Conservation (phyloP, 2,797 vertebrate genomes). For the Eulemur rubriventer region DNA sequence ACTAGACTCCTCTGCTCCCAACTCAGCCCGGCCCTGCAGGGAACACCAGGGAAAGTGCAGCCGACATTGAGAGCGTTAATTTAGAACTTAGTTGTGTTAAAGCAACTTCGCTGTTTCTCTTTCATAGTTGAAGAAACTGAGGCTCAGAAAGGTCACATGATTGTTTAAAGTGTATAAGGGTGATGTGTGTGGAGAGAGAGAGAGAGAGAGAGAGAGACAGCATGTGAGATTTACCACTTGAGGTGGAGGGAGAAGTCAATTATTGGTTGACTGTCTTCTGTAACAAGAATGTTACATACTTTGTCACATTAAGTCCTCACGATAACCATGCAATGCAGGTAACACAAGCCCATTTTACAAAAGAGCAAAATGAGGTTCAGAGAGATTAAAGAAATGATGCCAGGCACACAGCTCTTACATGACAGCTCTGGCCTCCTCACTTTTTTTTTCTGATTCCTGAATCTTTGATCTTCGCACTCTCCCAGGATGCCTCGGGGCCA, state of each 20-base stretch:
- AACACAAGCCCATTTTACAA: neutral
- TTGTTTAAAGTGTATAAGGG: neutral
- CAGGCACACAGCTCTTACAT: neutral
- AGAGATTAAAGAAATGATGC: neutral
- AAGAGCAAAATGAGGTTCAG: neutral
- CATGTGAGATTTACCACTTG: neutral
- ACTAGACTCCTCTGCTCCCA: neutral
- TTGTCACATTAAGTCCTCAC: neutral
- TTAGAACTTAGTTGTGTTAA: neutral
- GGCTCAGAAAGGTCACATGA: neutral
- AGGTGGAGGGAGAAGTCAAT: neutral
- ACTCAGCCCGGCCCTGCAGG: neutral
- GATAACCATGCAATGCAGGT: neutral
- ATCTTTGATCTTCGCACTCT: neutral
- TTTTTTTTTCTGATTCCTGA: neutral
- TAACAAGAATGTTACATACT: neutral
- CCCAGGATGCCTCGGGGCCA: neutral
- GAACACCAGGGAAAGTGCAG: neutral
- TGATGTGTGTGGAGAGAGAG: rapidly evolving
- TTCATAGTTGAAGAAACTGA: neutral
- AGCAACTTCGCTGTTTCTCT: neutral
- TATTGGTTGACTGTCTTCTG: neutral
- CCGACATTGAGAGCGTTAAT: neutral
- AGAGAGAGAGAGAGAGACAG: neutral
- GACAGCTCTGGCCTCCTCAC: neutral